phyloP scores from a whole-genome alignment of 1,140 invertebrate genomes.

The Drosophila nannoptera region DNA sequence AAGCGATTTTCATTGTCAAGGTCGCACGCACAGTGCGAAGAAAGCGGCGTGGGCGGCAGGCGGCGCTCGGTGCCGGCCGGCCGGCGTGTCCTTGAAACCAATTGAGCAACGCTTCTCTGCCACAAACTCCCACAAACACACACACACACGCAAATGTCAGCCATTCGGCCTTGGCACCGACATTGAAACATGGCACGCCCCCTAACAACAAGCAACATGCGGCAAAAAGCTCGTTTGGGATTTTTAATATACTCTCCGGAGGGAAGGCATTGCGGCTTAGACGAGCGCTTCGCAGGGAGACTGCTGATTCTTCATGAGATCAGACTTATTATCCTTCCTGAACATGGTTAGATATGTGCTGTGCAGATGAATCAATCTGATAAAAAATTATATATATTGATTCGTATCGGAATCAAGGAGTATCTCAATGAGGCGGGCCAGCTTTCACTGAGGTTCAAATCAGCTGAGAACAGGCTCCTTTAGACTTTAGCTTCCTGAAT shows the following conservation, averaged over 20 bases:
- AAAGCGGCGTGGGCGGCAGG: too few relatives aligned
- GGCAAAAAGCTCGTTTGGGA: conserved; percentile 38
- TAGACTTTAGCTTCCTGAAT: too few relatives aligned
- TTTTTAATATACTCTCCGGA: not conserved
- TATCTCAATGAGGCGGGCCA: too few relatives aligned
- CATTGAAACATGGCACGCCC: conserved; percentile 51
- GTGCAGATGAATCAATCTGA: too few relatives aligned
- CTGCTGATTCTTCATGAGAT: not conserved
- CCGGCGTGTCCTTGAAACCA: conserved; percentile 63
- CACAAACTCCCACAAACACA: conserved; percentile 3
- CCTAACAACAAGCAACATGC: conserved; percentile 37
- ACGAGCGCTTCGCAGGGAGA: not conserved
- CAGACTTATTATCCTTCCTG: too few relatives aligned
- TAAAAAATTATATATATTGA: too few relatives aligned
- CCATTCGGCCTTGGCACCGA: conserved; percentile 60
- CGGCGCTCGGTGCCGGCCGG: conserved; percentile 41
- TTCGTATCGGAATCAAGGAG: not conserved
- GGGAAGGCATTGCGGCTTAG: not conserved
- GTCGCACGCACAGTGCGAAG: conserved; percentile 57
- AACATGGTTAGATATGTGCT: too few relatives aligned
- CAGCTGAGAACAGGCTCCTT: too few relatives aligned
- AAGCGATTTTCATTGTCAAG: conserved; percentile 65
- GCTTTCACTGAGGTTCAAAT: too few relatives aligned
- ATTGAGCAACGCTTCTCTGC: conserved; percentile 48
- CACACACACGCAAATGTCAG: conserved; percentile 41